Percentiles rank a stretch among this genome's conserved stretches.
phyloP scores from a whole-genome alignment of 1,140 invertebrate species.

The Dreissena rostriformis region DNA sequence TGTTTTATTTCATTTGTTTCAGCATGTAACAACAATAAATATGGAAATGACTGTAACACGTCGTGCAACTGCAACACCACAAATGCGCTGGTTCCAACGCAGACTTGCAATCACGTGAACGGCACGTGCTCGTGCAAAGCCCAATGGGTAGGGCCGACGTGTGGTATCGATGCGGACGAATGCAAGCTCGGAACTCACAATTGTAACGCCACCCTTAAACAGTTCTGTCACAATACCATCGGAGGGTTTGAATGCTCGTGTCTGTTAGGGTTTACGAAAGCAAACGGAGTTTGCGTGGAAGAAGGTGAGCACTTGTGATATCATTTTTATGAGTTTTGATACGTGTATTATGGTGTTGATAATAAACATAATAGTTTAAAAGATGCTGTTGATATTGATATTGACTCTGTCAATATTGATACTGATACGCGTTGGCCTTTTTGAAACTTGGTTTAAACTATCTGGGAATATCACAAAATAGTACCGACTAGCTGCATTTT shows the following conservation, averaged over 20 bases:
- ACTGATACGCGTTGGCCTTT: no score
- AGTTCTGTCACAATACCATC: conserved; percentile 36
- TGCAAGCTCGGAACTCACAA: conserved; percentile 10
- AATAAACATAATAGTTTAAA: no score
- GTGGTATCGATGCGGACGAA: conserved; percentile 49
- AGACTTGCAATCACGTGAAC: conserved; percentile 46
- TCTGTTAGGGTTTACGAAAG: not conserved
- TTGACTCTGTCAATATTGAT: no score
- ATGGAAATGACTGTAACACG: conserved; percentile 22
- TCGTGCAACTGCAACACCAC: conserved; percentile 29
- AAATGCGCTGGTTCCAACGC: conserved; percentile 17
- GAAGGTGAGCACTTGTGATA: not conserved
- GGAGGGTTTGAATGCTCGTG: conserved; percentile 50
- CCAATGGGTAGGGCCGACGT: conserved; percentile 28
- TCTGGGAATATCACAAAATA: no score
- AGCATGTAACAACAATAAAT: conserved; percentile 16
- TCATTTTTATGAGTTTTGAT: not conserved
- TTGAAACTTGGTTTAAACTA: no score
- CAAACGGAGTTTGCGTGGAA: conserved; percentile 10
- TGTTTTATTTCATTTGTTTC: not conserved
- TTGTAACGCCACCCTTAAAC: not conserved
- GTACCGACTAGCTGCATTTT: no score
- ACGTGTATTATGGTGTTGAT: no score
- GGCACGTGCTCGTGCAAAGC: conserved; percentile 26
- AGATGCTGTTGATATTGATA: no score